A percentile compares a stretch with the other conserved stretches of the same genome.
phyloP scores from a whole-genome alignment of 1,140 invertebrate genomes.

The Drosophila pandora region DNA sequence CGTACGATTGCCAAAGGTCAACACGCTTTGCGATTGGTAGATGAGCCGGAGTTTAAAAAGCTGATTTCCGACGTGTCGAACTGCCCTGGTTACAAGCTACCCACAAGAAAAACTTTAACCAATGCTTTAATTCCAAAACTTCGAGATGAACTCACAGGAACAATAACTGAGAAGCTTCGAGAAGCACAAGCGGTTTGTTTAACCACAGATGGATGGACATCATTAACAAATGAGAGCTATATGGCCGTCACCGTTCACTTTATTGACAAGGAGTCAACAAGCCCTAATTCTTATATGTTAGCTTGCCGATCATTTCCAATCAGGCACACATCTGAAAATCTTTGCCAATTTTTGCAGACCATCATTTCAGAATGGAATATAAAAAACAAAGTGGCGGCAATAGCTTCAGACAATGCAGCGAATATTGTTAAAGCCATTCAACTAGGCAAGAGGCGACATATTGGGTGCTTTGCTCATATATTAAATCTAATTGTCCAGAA shows the following conservation, averaged over 20 bases:
- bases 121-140: neutral
- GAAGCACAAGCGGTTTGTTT: slow-evolving; percentile 1
- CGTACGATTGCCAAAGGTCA: slow-evolving; percentile 8
- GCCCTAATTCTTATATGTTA: neutral
- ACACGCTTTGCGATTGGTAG: slow-evolving; percentile 9
- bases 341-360: too few species aligned
- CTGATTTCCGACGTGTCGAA: slow-evolving; percentile 1
- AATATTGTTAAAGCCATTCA: too few species aligned
- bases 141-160: neutral
- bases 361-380: too few species aligned
- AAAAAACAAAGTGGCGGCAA: too few species aligned
- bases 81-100: too few species aligned
- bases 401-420: too few species aligned
- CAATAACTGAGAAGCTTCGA: neutral
- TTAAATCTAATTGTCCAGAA: slow-evolving; percentile 22
- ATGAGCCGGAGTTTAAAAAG: slow-evolving; percentile 3
- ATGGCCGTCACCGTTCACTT: slow-evolving; percentile 9
- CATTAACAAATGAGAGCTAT: slow-evolving; percentile 4
- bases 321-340: too few species aligned
- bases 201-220: slow-evolving; percentile 10
- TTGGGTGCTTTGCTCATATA: neutral
- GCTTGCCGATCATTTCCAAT: neutral
- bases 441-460: too few species aligned
- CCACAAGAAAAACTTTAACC: neutral
- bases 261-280: slow-evolving; percentile 1